phyloP scores from a whole-genome alignment of 1,140 invertebrate species.

The Pomacea maculata region DNA sequence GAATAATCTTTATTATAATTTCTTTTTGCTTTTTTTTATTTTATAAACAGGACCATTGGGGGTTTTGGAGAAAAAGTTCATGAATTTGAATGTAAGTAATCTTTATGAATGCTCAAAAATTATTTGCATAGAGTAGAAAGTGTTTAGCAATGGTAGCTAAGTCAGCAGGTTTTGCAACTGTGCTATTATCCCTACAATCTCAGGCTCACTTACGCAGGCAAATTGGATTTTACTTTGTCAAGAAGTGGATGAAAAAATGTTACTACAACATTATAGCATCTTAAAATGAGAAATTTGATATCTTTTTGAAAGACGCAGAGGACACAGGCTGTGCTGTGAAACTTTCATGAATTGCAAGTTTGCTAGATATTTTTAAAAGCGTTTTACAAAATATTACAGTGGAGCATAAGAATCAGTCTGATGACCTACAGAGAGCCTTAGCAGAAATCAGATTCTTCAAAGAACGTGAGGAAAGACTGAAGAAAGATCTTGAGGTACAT shows the following conservation, averaged over 20 bases:
- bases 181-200: no score
- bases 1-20: background rate
- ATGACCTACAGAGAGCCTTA: conserved; percentile 44
- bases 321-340: background rate
- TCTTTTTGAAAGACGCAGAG: no score
- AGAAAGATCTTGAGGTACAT: conserved; percentile 57
- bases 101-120: background rate
- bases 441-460: conserved; percentile 55
- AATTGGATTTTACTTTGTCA: no score
- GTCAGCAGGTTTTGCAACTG: no score
- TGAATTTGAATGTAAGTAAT: conserved; percentile 51
- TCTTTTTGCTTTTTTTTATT: background rate
- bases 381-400: background rate
- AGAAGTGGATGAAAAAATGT: no score
- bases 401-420: conserved; percentile 27
- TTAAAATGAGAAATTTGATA: no score
- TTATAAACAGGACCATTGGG: conserved; percentile 12
- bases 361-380: background rate
- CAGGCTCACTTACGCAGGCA: no score
- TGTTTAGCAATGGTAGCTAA: background rate
- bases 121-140: background rate
- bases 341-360: background rate
- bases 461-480: conserved; percentile 56
- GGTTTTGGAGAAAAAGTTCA: conserved; percentile 43
- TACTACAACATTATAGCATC: no score